These are phyloP conservation scores for Listrodromus nycthemerus DNA, from an alignment of 2,888 invertebrate species.

Conservation along the genomic window DNA sequence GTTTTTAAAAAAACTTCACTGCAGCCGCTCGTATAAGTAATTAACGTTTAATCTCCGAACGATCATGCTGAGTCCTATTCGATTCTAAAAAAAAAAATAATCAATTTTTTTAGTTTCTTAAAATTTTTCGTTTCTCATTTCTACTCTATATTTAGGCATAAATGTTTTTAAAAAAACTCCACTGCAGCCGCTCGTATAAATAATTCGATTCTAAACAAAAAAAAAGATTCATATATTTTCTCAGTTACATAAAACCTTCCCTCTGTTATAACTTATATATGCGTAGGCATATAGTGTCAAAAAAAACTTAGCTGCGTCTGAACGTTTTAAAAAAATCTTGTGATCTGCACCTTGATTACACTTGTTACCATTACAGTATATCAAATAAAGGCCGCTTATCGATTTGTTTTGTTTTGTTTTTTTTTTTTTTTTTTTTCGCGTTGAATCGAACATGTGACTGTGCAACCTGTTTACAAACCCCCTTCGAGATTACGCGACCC, in stretches of 20 bases:
- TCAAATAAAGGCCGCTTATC: conserved; percentile 5
- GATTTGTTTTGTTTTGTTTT: background rate
- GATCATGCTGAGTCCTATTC: background rate
- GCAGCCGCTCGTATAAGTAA: conserved; percentile 35
- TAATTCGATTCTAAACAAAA: background rate
- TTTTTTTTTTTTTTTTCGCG: background rate
- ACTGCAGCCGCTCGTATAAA: no score
- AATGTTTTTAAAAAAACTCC: background rate
- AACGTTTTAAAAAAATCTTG: no score
- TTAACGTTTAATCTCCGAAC: conserved; percentile 1
- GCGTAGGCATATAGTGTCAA: background rate
- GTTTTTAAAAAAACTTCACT: no score
- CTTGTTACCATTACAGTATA: background rate
- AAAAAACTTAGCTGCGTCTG: background rate
- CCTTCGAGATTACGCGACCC: conserved; percentile 27
- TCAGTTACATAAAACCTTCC: background rate
- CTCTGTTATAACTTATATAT: background rate
- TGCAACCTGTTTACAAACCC: conserved; percentile 46
- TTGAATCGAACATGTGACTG: conserved; percentile 20
- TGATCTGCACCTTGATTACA: background rate
- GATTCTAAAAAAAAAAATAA: background rate
- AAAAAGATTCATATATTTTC: background rate
- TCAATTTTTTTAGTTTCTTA: background rate
- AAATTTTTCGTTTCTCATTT: background rate
- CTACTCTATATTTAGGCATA: background rate